phyloP scores from a whole-genome alignment of 2,113 vertebrate species.

The Xiphophorus couchianus region DNA sequence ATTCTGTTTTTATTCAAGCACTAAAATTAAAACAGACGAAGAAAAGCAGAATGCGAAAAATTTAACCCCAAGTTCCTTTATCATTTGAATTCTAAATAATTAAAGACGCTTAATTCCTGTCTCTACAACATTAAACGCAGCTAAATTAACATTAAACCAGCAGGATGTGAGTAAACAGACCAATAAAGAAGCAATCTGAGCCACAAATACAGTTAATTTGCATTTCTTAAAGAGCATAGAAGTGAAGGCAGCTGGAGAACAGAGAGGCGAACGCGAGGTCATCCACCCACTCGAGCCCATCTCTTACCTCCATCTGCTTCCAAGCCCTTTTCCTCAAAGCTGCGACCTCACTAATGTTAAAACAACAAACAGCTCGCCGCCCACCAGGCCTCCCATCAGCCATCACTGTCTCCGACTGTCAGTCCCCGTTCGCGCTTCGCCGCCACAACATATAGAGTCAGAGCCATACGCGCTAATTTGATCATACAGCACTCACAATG shows the following conservation, averaged over 20 bases:
- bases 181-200: conserved; percentile 1
- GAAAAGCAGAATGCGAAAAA: neutral
- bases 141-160: conserved; percentile 2
- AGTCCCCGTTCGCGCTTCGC: conserved; percentile 15
- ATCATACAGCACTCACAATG: conserved; percentile 1
- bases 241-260: conserved; percentile 28
- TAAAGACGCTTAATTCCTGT: neutral
- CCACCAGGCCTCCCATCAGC: conserved; percentile 53
- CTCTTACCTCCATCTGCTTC: conserved; percentile 65
- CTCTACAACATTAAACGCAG: neutral
- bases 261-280: conserved; percentile 37
- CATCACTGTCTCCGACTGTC: conserved; percentile 25
- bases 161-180: neutral
- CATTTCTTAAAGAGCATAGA: conserved; percentile 23
- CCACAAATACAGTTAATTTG: conserved; percentile 9
- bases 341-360: conserved; percentile 70
- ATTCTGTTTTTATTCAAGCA: neutral
- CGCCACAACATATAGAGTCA: neutral
- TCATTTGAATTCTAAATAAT: conserved; percentile 1
- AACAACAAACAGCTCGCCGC: conserved; percentile 68
- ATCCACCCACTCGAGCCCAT: conserved; percentile 66
- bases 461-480: neutral
- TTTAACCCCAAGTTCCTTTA: neutral
- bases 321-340: conserved; percentile 61
- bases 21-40: neutral